Evolutionary conservation across 2,113 vertebrate species (phyloP).

Genomic region (Daphoenositta chrysoptera): DNA sequence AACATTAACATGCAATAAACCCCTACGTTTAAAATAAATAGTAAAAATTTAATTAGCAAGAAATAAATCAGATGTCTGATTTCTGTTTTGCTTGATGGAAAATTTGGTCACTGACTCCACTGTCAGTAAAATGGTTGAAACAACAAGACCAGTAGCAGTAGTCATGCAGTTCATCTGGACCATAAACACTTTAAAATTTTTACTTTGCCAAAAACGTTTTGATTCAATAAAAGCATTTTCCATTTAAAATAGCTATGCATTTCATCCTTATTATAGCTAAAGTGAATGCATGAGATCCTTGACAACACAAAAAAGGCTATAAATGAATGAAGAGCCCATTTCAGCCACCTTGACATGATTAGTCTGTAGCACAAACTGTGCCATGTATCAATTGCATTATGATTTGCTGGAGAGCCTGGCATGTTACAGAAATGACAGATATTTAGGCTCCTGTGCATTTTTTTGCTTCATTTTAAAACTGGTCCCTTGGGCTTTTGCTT

Average conservation of each 20-base stretch:
- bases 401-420: background rate
- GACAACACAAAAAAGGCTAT: background rate
- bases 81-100: background rate
- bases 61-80: background rate
- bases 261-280: background rate
- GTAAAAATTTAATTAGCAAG: background rate
- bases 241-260: background rate
- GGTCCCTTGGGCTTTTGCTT: background rate
- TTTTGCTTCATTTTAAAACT: constrained; percentile 13
- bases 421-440: background rate
- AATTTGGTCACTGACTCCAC: background rate
- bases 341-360: background rate
- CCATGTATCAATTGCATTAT: background rate
- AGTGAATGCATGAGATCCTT: background rate
- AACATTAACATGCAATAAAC: background rate
- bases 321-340: background rate
- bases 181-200: background rate
- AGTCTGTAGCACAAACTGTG: background rate
- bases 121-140: background rate
- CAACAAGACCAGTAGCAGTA: background rate
- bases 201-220: background rate
- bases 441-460: background rate
- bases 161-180: background rate
- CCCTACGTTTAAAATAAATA: background rate
- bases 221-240: background rate